A percentile compares a stretch with the other conserved stretches of the same genome.
phyloP scores from a whole-genome alignment of 2,113 vertebrate species.

The Pleuronectes platessa region DNA sequence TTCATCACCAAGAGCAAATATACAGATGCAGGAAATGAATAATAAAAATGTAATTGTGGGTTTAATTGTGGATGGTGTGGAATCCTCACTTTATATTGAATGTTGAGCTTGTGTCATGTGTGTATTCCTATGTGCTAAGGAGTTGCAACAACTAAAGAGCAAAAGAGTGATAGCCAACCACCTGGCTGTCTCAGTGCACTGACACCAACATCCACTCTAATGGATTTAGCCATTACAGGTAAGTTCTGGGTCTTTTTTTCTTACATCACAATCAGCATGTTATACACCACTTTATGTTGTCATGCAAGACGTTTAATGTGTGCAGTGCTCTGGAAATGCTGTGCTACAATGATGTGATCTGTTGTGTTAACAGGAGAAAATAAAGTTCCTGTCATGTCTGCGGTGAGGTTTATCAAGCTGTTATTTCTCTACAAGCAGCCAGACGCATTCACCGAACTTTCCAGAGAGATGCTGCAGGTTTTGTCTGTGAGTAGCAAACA shows the following conservation, averaged over 20 bases:
- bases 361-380: constrained; percentile 78
- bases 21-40: not conserved
- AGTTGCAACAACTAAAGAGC: constrained; percentile 39
- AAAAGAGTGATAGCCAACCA: constrained; percentile 32
- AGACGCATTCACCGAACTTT: constrained; percentile 83
- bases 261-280: not conserved
- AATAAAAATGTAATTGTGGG: not conserved
- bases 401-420: constrained; percentile 89
- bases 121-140: constrained; percentile 61
- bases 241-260: constrained; percentile 6
- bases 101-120: not conserved
- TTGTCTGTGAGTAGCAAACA: constrained; percentile 84
- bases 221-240: constrained; percentile 78
- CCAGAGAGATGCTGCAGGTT: constrained; percentile 77
- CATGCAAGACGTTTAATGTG: constrained; percentile 5
- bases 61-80: not conserved
- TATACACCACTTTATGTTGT: not conserved
- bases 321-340: not conserved
- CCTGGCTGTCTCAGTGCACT: constrained; percentile 54
- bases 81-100: not conserved
- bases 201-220: constrained; percentile 58
- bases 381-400: constrained; percentile 83
- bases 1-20: not conserved
- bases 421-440: constrained; percentile 90
- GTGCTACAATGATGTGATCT: not conserved